phyloP scores from a whole-genome alignment of 2,113 vertebrate genomes.

The Probosciger aterrimus region DNA sequence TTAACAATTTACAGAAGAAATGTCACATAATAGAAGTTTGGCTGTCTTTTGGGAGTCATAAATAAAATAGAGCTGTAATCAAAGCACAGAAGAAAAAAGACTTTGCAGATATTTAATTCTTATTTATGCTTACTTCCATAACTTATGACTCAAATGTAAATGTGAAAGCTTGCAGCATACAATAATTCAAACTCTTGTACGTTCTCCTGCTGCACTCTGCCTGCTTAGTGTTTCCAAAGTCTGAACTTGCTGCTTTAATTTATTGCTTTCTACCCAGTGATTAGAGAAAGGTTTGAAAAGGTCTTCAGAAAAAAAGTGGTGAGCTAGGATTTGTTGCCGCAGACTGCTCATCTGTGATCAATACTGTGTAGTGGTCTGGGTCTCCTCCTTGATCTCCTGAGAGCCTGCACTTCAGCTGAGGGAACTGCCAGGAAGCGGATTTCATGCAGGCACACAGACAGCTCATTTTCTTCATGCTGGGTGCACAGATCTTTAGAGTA shows the following conservation, averaged over 20 bases:
- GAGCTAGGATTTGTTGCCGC: slow-evolving; percentile 62
- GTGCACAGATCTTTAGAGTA: background rate
- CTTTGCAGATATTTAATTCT: slow-evolving; percentile 75
- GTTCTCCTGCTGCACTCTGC: slow-evolving; percentile 25
- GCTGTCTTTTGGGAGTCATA: slow-evolving; percentile 69
- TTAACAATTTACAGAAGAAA: slow-evolving; percentile 76
- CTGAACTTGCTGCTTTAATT: slow-evolving; percentile 62
- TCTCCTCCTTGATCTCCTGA: slow-evolving; percentile 27
- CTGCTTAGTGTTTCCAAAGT: slow-evolving; percentile 62
- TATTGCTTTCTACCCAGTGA: slow-evolving; percentile 64
- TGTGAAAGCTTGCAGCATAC: slow-evolving; percentile 29
- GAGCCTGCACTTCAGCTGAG: background rate
- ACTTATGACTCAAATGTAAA: slow-evolving; percentile 67
- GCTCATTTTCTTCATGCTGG: background rate
- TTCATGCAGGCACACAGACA: background rate
- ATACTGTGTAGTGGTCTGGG: slow-evolving; percentile 38
- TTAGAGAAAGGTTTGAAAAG: slow-evolving; percentile 73
- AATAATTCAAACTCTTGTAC: slow-evolving; percentile 60
- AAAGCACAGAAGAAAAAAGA: slow-evolving; percentile 72
- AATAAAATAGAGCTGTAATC: slow-evolving; percentile 73
- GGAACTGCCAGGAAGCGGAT: background rate
- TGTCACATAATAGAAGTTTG: slow-evolving; percentile 66
- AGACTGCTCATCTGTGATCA: slow-evolving; percentile 56
- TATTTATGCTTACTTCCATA: slow-evolving; percentile 71
- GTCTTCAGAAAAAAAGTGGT: slow-evolving; percentile 60